Percentiles rank a stretch among this genome's conserved stretches.
Conservation (phyloP, 2,113 vertebrate genomes). For the Struthio camelus region DNA sequence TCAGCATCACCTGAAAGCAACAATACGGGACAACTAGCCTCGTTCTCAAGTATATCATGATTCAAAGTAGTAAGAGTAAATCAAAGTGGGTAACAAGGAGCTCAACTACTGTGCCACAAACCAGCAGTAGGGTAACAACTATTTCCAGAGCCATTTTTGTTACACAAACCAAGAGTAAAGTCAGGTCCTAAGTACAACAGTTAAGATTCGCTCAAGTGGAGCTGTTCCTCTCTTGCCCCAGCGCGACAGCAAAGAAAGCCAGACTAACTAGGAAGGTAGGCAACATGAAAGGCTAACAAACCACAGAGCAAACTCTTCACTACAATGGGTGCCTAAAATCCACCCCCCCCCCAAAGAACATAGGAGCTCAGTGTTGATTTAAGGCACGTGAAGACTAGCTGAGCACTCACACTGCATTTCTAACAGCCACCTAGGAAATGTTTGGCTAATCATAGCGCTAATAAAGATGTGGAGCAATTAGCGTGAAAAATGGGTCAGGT, state of each 20-base stretch:
- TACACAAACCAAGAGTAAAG: fast-evolving
- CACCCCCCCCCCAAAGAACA: no score
- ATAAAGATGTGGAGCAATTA: neutral
- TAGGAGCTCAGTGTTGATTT: fast-evolving
- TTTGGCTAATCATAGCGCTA: neutral
- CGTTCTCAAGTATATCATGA: fast-evolving
- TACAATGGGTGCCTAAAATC: no score
- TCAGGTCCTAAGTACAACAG: neutral
- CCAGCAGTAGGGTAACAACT: no score
- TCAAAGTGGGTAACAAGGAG: fast-evolving
- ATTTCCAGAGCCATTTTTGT: neutral
- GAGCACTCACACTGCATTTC: no score
- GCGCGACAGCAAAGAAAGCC: fast-evolving
- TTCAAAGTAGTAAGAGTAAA: fast-evolving
- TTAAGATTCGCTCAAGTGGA: fast-evolving
- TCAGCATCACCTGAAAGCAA: neutral
- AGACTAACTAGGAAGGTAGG: no score
- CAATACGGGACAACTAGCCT: neutral
- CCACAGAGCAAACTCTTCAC: no score
- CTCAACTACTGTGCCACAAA: fast-evolving
- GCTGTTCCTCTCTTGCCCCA: no score
- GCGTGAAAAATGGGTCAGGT: neutral
- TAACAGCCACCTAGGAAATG: neutral
- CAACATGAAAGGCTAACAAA: no score
- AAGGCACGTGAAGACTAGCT: fast-evolving